These are phyloP conservation scores for Mimachlamys varia DNA, from an alignment of 2,888 invertebrate genomes.

Conservation along the genomic window DNA sequence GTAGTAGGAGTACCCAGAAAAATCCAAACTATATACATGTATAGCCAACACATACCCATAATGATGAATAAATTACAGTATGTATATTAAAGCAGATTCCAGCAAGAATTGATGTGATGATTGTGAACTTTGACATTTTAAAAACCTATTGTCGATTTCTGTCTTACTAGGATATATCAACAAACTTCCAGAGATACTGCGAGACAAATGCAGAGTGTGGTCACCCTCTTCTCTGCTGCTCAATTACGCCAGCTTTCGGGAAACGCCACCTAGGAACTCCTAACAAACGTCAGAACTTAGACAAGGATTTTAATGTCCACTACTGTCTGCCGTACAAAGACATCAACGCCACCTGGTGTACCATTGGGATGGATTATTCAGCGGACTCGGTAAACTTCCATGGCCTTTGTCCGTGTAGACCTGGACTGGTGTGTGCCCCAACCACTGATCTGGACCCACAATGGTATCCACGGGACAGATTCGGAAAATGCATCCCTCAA, in stretches of 20 bases:
- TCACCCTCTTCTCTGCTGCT: slow-evolving; percentile 57
- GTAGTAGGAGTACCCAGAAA: no score
- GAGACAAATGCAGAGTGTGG: slow-evolving; percentile 49
- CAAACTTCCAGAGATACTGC: slow-evolving; percentile 44
- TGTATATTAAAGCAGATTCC: no score
- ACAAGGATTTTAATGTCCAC: slow-evolving; percentile 63
- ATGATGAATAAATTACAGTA: no score
- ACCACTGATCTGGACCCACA: slow-evolving; percentile 62
- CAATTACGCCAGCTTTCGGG: slow-evolving; percentile 64
- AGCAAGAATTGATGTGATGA: not conserved
- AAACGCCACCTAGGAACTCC: slow-evolving; percentile 46
- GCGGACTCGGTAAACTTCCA: slow-evolving; percentile 56
- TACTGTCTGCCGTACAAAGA: slow-evolving; percentile 72
- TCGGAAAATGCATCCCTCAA: slow-evolving; percentile 65
- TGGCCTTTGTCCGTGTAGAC: slow-evolving; percentile 71
- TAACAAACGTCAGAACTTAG: slow-evolving; percentile 51
- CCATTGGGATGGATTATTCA: slow-evolving; percentile 61
- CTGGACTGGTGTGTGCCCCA: slow-evolving; percentile 64
- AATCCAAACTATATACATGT: no score
- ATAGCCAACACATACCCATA: no score
- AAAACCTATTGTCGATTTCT: not conserved
- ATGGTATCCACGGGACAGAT: slow-evolving; percentile 65
- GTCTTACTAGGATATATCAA: not conserved
- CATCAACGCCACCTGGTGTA: slow-evolving; percentile 68
- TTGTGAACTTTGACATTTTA: not conserved